Evolutionary conservation across 2,888 invertebrate species (phyloP).

Genomic region (Papilio elwesi): DNA sequence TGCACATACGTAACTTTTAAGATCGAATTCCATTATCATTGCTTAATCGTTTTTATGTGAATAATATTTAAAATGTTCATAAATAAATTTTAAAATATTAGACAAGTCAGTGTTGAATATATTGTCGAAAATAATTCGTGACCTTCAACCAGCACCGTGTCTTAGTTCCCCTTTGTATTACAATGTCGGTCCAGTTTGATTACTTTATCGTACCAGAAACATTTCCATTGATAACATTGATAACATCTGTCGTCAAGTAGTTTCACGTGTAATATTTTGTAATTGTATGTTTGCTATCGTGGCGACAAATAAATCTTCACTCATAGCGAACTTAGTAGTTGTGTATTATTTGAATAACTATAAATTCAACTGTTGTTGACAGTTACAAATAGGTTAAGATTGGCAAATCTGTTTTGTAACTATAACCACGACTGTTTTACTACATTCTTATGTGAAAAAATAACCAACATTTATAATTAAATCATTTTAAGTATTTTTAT

Average conservation of each 20-base stretch:
- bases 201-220: conserved; percentile 25
- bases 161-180: conserved; percentile 10
- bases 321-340: neutral
- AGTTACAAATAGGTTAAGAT: neutral
- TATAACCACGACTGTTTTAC: neutral
- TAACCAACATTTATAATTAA: neutral
- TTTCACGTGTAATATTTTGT: conserved; percentile 13
- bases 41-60: neutral
- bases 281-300: conserved; percentile 1
- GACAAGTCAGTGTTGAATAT: neutral
- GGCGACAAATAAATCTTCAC: neutral
- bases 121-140: neutral
- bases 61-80: neutral
- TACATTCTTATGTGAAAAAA: neutral
- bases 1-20: neutral
- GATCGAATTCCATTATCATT: neutral
- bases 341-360: neutral
- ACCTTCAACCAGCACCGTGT: conserved; percentile 20
- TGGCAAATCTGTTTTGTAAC: neutral
- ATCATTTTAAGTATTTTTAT: neutral
- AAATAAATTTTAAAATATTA: neutral
- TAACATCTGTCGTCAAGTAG: conserved; percentile 18
- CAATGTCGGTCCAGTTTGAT: conserved; percentile 24
- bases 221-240: conserved; percentile 24
- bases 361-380: neutral